Conservation (phyloP, 2,888 invertebrate species). For the Aphrophora alni region DNA sequence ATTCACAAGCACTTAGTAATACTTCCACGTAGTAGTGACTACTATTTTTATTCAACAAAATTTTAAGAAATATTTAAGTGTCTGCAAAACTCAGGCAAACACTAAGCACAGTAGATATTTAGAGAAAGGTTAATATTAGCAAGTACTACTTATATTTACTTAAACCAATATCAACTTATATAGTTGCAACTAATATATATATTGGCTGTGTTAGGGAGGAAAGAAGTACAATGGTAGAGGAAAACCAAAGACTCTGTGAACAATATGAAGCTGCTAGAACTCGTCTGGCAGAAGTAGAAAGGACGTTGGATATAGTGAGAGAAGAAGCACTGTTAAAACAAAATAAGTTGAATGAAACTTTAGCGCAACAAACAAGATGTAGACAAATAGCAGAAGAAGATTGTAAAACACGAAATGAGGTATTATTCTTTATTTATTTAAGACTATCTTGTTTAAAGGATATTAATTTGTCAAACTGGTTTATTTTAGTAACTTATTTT, state of each 20-base stretch:
- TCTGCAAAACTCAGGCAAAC: too few species aligned
- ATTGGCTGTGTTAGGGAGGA: constrained; percentile 58
- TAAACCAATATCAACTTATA: too few species aligned
- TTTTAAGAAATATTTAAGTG: too few species aligned
- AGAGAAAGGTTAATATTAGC: too few species aligned
- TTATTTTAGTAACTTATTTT: too few species aligned
- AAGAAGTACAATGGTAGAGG: constrained; percentile 64
- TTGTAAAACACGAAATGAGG: constrained; percentile 58
- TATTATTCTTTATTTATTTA: constrained; percentile 45
- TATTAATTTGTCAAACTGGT: too few species aligned
- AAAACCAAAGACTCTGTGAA: constrained; percentile 62
- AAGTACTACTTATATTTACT: too few species aligned
- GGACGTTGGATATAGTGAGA: constrained; percentile 52
- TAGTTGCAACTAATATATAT: background rate
- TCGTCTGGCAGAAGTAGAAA: constrained; percentile 60
- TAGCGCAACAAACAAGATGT: constrained; percentile 57
- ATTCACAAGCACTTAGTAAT: too few species aligned
- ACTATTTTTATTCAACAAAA: too few species aligned
- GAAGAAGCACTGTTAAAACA: constrained; percentile 59
- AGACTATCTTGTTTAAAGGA: constrained; percentile 13
- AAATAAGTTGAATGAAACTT: constrained; percentile 59
- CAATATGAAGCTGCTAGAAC: constrained; percentile 57
- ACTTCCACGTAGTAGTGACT: too few species aligned
- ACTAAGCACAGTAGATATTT: too few species aligned
- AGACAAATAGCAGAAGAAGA: constrained; percentile 59